Percentiles rank a stretch among this genome's conserved stretches.
phyloP scores from a whole-genome alignment of 2,888 invertebrate species.

The Smittia sp. region DNA sequence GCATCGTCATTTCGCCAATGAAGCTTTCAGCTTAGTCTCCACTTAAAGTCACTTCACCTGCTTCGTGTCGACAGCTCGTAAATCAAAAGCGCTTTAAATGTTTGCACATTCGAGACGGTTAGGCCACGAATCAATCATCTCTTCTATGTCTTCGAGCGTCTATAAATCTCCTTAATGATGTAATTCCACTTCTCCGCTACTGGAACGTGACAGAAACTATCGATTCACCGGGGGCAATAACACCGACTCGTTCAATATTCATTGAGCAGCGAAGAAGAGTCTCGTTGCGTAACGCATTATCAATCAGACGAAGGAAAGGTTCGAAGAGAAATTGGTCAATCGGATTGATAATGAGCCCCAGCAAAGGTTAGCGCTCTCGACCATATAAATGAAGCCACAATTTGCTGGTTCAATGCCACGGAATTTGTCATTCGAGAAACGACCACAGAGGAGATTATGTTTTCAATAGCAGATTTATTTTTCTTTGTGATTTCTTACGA shows the following conservation, averaged over 20 bases:
- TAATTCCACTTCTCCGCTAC: not conserved
- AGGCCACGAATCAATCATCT: not conserved
- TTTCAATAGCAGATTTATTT: slow-evolving; percentile 19
- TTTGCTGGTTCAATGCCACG: slow-evolving; percentile 11
- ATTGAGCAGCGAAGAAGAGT: not conserved
- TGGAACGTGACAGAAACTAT: not conserved
- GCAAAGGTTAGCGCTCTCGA: not conserved
- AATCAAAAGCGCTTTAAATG: not conserved
- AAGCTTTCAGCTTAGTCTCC: not conserved
- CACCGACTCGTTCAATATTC: not conserved
- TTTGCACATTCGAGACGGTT: not conserved
- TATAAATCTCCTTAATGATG: not conserved
- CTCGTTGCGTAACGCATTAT: not conserved
- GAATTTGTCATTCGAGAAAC: slow-evolving; percentile 1
- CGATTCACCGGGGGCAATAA: not conserved
- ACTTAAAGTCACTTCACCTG: not conserved
- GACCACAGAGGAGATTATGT: not conserved
- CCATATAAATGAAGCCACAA: slow-evolving; percentile 12
- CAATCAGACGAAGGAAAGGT: not conserved
- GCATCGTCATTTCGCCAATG: not conserved
- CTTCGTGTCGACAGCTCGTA: not conserved
- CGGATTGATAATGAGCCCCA: slow-evolving; percentile 6
- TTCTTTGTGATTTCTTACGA: not conserved
- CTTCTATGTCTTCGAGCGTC: not conserved
- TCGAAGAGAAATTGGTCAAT: slow-evolving; percentile 16